Percentiles rank a stretch among this genome's conserved stretches.
Conservation (phyloP, 2,113 vertebrate genomes). For the Mormoops blainvillei region DNA sequence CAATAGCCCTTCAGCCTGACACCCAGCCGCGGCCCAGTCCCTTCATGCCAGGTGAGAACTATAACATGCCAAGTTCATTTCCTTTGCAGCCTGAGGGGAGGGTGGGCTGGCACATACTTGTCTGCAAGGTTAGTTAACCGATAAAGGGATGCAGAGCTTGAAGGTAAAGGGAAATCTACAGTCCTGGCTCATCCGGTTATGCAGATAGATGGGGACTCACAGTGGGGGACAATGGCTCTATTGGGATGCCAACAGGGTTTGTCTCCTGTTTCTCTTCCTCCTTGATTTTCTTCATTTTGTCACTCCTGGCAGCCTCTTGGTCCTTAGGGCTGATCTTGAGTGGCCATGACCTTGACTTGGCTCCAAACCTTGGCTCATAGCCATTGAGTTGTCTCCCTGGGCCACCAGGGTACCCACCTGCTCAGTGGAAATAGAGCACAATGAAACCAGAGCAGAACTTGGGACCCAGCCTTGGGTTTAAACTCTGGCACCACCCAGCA, state of each 20-base stretch:
- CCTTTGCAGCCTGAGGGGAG: conserved; percentile 48
- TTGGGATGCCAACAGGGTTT: neutral
- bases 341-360: neutral
- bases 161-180: neutral
- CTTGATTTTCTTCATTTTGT: neutral
- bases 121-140: conserved; percentile 38
- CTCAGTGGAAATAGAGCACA: neutral
- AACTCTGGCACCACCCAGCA: neutral
- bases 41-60: conserved; percentile 35
- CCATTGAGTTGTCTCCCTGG: neutral
- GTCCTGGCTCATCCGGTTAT: neutral
- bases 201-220: neutral
- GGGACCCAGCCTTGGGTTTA: neutral
- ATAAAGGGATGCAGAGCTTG: neutral
- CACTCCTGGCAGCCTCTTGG: neutral
- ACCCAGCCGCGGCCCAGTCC: neutral
- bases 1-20: conserved; percentile 16
- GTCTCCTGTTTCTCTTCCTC: neutral
- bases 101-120: conserved; percentile 57
- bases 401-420: neutral
- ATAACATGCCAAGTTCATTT: conserved; percentile 44
- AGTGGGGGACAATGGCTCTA: rapidly evolving
- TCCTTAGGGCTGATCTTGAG: neutral
- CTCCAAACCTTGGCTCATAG: neutral
- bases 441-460: neutral